phyloP scores from a whole-genome alignment of 2,888 invertebrate genomes.

The Synergus itoensis region DNA sequence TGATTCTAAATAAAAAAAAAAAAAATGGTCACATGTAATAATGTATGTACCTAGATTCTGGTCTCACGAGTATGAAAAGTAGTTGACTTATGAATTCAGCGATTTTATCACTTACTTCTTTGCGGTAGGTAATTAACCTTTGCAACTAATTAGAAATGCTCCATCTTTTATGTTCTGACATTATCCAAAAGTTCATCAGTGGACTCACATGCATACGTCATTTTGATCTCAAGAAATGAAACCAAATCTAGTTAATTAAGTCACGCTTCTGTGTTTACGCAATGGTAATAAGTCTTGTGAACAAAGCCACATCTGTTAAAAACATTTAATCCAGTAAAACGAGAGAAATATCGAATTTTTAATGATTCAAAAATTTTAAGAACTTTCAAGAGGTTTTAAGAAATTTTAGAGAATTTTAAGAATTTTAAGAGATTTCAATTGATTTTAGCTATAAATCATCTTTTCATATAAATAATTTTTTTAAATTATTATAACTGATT shows the following conservation, averaged over 20 bases:
- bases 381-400: no score
- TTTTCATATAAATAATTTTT: no score
- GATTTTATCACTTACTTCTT: background rate
- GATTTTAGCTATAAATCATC: no score
- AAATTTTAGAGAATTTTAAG: no score
- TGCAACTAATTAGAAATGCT: constrained; percentile 13
- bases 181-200: constrained; percentile 42
- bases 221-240: constrained; percentile 24
- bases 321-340: no score
- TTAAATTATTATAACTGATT: no score
- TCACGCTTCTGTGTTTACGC: constrained; percentile 3
- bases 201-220: background rate
- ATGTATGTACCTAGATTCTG: background rate
- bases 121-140: constrained; percentile 31
- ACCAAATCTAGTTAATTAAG: constrained; percentile 22
- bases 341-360: no score
- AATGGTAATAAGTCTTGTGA: background rate
- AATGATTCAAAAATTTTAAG: no score
- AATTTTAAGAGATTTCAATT: no score
- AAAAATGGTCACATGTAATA: no score
- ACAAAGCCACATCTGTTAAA: constrained; percentile 30
- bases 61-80: background rate
- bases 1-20: no score
- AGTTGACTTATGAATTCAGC: background rate
- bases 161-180: constrained; percentile 40